Percentiles rank a stretch among this genome's conserved stretches.
Evolutionary conservation across 2,888 invertebrate species (phyloP).

Genomic region (Lacanobia wlatinum): DNA sequence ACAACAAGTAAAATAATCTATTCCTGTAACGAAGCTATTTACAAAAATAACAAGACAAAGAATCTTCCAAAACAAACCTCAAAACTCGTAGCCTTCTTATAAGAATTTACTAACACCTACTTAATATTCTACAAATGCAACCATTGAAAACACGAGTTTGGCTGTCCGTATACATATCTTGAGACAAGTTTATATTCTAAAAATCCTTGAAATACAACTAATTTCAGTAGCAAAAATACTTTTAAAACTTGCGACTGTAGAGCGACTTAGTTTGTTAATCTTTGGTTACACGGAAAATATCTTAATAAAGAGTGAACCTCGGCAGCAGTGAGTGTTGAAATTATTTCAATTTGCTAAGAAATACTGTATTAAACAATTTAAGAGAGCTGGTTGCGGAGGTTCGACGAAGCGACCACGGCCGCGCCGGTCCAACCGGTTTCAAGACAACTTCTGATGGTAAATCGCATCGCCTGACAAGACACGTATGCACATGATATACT

Average conservation of each 20-base stretch:
- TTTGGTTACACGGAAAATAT: constrained; percentile 37
- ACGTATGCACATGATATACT: constrained; percentile 79
- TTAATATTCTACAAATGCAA: constrained; percentile 58
- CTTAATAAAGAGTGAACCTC: constrained; percentile 50
- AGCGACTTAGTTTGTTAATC: constrained; percentile 20
- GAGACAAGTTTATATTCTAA: constrained; percentile 35
- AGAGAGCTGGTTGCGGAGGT: constrained; percentile 81
- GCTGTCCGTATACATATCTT: constrained; percentile 25
- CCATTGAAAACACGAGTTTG: constrained; percentile 42
- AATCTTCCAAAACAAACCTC: constrained; percentile 20
- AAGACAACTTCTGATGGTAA: constrained; percentile 86
- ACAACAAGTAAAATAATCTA: constrained; percentile 54
- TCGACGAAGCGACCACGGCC: constrained; percentile 77
- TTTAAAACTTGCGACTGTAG: constrained; percentile 27
- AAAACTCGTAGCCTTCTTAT: constrained; percentile 1
- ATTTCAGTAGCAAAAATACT: constrained; percentile 27
- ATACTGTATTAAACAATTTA: constrained; percentile 79
- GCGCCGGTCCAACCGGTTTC: constrained; percentile 87
- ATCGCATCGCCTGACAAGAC: constrained; percentile 87
- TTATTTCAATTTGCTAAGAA: constrained; percentile 82
- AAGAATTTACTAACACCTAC: constrained; percentile 32
- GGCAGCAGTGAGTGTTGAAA: constrained; percentile 59
- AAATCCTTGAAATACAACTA: constrained; percentile 43
- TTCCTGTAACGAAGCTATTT: constrained; percentile 55
- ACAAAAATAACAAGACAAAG: constrained; percentile 52